Percentiles rank a stretch among this genome's conserved stretches.
Evolutionary conservation across 2,113 vertebrate genomes (phyloP).

Genomic region (Sitta europaea): DNA sequence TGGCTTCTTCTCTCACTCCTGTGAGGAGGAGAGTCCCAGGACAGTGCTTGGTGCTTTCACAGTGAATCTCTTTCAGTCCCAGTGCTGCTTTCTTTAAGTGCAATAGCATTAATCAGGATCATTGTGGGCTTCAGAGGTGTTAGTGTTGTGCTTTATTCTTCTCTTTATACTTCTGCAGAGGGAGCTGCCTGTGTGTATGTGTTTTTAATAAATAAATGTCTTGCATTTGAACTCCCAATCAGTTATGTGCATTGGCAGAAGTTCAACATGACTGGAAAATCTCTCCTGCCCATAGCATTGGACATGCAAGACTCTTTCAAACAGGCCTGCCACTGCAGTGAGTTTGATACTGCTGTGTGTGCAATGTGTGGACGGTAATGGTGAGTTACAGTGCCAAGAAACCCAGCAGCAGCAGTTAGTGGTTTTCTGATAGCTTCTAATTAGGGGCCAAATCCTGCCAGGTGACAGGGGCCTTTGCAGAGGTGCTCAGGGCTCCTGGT

Average conservation of each 20-base stretch:
- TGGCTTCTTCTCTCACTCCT: not conserved
- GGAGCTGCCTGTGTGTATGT: not conserved
- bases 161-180: not conserved
- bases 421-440: constrained; percentile 45
- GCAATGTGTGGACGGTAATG: not conserved
- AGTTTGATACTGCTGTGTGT: not conserved
- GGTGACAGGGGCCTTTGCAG: not conserved
- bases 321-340: constrained; percentile 1
- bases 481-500: not conserved
- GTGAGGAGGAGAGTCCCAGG: not conserved
- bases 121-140: not conserved
- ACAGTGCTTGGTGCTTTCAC: not conserved
- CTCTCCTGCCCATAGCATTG: not conserved
- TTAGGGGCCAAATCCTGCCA: not conserved
- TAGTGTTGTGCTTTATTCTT: constrained; percentile 3
- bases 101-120: not conserved
- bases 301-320: not conserved
- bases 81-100: constrained; percentile 4
- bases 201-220: constrained; percentile 31
- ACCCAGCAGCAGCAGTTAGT: constrained; percentile 2
- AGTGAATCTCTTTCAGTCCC: not conserved
- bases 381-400: constrained; percentile 34
- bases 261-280: constrained; percentile 48
- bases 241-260: constrained; percentile 27
- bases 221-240: constrained; percentile 27